These are phyloP conservation scores for Tragelaphus imberbis DNA, from an alignment of 2,113 vertebrate genomes.

Conservation along the genomic window DNA sequence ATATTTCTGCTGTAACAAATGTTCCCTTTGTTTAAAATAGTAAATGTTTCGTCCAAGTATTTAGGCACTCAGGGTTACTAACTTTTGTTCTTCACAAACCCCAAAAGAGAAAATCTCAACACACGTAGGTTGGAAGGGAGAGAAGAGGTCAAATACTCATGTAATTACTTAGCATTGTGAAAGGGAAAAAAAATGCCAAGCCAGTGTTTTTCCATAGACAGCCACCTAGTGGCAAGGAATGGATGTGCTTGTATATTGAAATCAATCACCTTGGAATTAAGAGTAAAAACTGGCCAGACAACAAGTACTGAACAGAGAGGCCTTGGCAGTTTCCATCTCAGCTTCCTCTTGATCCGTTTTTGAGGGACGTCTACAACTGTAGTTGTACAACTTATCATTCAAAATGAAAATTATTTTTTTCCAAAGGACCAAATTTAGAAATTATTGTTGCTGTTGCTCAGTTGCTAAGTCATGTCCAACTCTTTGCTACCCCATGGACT, in stretches of 20 bases:
- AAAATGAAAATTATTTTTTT: not conserved
- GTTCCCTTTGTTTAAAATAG: not conserved
- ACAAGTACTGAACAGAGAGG: not conserved
- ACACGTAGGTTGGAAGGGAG: not conserved
- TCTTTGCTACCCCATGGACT: not conserved
- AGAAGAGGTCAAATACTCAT: not conserved
- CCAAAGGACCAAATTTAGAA: not conserved
- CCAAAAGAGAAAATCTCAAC: not conserved
- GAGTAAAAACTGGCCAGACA: not conserved
- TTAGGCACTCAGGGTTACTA: not conserved
- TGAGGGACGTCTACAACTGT: not conserved
- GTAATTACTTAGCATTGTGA: not conserved
- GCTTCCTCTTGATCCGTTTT: not conserved
- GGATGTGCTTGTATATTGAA: not conserved
- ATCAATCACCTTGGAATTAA: not conserved
- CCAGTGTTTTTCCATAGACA: not conserved
- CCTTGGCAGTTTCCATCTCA: not conserved
- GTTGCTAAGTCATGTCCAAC: not conserved
- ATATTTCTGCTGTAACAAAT: not conserved
- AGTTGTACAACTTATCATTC: not conserved
- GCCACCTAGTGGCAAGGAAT: slow-evolving; percentile 34
- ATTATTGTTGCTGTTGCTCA: not conserved
- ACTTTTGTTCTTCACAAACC: not conserved
- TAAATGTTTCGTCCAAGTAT: not conserved
- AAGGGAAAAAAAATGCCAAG: not conserved